Percentiles rank a stretch among this genome's conserved stretches.
Conservation (phyloP, 2,797 vertebrate genomes). For the Acrocephalus scirpaceus region DNA sequence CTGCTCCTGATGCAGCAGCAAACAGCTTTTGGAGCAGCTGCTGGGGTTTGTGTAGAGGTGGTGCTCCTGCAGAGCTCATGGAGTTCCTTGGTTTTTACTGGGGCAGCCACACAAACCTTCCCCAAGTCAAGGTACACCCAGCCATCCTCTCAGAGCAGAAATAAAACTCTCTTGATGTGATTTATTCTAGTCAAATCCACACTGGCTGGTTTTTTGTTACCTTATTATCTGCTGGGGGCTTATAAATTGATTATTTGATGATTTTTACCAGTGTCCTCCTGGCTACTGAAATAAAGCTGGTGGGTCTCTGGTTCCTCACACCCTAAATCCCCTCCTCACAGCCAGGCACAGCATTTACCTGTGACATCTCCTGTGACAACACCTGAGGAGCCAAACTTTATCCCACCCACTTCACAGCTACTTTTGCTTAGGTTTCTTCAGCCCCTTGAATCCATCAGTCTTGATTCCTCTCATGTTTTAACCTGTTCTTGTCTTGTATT, state of each 20-base stretch:
- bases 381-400: background rate
- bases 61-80: background rate
- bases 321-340: background rate
- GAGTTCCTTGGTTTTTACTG: background rate
- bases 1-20: background rate
- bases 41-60: accelerated
- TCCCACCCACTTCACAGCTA: background rate
- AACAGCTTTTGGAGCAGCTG: background rate
- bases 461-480: background rate
- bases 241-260: background rate
- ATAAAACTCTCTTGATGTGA: background rate
- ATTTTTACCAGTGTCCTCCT: background rate
- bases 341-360: background rate
- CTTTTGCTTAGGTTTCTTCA: background rate
- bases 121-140: too few relatives aligned
- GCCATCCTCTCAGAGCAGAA: background rate
- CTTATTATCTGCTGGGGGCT: background rate
- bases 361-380: background rate
- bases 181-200: background rate
- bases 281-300: background rate
- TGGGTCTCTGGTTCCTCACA: background rate
- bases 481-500: background rate
- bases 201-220: background rate
- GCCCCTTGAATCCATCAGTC: background rate
- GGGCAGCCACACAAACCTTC: background rate